Percentiles rank a stretch among this genome's conserved stretches.
These are phyloP conservation scores for Saguinus imperator DNA, from an alignment of 2,113 vertebrate genomes.

Conservation along the genomic window DNA sequence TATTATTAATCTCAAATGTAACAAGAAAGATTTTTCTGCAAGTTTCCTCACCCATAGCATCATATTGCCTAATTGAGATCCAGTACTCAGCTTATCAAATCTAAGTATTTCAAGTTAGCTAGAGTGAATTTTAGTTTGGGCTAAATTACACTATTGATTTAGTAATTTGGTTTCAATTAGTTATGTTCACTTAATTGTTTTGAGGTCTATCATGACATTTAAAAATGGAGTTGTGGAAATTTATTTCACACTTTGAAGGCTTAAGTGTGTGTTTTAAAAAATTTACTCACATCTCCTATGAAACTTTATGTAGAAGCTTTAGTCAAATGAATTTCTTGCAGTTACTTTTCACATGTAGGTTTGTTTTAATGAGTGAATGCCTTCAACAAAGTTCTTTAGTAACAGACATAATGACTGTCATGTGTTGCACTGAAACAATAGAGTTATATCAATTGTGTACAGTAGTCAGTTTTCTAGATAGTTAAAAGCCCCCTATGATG, in stretches of 20 bases:
- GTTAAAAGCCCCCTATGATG: conserved; percentile 5
- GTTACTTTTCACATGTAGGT: conserved; percentile 53
- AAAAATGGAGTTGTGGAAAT: conserved; percentile 53
- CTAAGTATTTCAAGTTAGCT: conserved; percentile 48
- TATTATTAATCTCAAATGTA: not conserved
- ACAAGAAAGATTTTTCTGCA: not conserved
- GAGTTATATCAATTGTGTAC: not conserved
- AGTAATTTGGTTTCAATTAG: conserved; percentile 76
- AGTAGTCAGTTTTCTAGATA: conserved; percentile 13
- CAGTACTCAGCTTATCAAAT: conserved; percentile 47
- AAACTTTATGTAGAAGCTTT: conserved; percentile 56
- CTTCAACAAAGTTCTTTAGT: conserved; percentile 41
- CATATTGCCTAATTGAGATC: conserved; percentile 46
- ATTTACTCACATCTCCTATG: conserved; percentile 52
- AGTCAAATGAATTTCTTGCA: conserved; percentile 41
- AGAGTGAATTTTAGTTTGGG: conserved; percentile 60
- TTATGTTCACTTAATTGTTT: conserved; percentile 72
- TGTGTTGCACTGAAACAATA: not conserved
- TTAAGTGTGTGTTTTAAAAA: conserved; percentile 39
- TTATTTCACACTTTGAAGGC: conserved; percentile 62
- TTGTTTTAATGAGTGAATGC: conserved; percentile 55
- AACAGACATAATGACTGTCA: conserved; percentile 26
- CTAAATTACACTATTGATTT: conserved; percentile 68
- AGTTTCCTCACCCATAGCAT: not conserved
- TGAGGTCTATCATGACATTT: conserved; percentile 61